phyloP scores from a whole-genome alignment of 2,113 vertebrate genomes.

The Sardina pilchardus region DNA sequence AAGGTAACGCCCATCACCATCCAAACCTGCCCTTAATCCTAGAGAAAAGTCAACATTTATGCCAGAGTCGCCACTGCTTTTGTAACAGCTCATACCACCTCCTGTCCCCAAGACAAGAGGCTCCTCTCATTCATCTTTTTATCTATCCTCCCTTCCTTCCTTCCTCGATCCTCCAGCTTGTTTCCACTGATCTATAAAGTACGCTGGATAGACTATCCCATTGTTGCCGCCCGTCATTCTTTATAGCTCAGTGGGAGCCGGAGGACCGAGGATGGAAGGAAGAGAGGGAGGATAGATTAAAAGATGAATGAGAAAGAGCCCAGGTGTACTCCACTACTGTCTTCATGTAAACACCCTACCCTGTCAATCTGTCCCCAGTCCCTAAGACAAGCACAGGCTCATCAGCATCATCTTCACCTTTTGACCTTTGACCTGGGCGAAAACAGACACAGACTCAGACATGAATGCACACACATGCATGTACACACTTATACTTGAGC shows the following conservation, averaged over 20 bases:
- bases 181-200: no score
- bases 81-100: neutral
- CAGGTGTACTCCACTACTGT: neutral
- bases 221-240: no score
- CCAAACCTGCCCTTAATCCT: neutral
- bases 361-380: neutral
- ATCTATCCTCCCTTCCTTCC: no score
- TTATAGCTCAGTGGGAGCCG: no score
- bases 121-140: no score
- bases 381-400: neutral
- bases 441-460: neutral
- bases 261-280: no score
- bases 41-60: neutral
- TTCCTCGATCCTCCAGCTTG: no score
- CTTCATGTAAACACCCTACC: neutral
- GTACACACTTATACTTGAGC: no score
- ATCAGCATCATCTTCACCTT: neutral
- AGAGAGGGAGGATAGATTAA: no score
- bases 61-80: neutral
- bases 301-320: no score
- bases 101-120: neutral
- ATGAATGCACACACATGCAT: neutral
- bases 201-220: no score
- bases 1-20: constrained; percentile 76
- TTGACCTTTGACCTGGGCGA: neutral